These are phyloP conservation scores for Microctenopoma stevenorrisi DNA, from an alignment of 2,797 vertebrate species.

Conservation along the genomic window DNA sequence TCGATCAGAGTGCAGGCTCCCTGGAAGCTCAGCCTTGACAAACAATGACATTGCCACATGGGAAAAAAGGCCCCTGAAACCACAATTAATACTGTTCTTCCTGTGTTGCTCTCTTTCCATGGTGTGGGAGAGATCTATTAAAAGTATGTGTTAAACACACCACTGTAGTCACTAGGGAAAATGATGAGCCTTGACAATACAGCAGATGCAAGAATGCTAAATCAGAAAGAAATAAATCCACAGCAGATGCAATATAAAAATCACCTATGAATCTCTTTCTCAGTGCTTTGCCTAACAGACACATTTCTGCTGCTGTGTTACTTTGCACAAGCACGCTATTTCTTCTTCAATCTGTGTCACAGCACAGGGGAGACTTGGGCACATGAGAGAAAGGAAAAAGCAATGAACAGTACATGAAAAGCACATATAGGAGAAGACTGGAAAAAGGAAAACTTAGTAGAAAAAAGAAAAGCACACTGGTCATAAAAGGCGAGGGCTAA, in stretches of 20 bases:
- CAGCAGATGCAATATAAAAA: conserved; percentile 10
- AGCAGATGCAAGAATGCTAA: conserved; percentile 5
- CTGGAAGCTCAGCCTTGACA: conserved; percentile 63
- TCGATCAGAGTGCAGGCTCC: conserved; percentile 48
- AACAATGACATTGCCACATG: conserved; percentile 66
- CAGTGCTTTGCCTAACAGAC: conserved; percentile 29
- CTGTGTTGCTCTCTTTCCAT: conserved; percentile 36
- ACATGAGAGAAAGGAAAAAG: conserved; percentile 43
- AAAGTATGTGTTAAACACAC: conserved; percentile 62
- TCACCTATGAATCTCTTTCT: conserved; percentile 35
- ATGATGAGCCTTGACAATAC: conserved; percentile 27
- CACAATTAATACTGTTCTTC: conserved; percentile 75
- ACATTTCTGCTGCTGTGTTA: conserved; percentile 26
- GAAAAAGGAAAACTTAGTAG: conserved; percentile 1
- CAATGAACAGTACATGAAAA: conserved; percentile 34
- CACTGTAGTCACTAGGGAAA: conserved; percentile 43
- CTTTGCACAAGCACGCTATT: conserved; percentile 39
- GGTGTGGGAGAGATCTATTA: conserved; percentile 63
- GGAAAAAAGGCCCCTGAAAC: conserved; percentile 68
- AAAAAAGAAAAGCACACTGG: conserved; percentile 25
- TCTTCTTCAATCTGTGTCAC: conserved; percentile 61
- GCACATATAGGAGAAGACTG: conserved; percentile 8
- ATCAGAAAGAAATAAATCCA: conserved; percentile 28
- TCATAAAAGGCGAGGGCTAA: conserved; percentile 24
- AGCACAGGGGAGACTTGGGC: conserved; percentile 55